phyloP scores from a whole-genome alignment of 2,113 vertebrate species.

The Copsychus sechellarum region DNA sequence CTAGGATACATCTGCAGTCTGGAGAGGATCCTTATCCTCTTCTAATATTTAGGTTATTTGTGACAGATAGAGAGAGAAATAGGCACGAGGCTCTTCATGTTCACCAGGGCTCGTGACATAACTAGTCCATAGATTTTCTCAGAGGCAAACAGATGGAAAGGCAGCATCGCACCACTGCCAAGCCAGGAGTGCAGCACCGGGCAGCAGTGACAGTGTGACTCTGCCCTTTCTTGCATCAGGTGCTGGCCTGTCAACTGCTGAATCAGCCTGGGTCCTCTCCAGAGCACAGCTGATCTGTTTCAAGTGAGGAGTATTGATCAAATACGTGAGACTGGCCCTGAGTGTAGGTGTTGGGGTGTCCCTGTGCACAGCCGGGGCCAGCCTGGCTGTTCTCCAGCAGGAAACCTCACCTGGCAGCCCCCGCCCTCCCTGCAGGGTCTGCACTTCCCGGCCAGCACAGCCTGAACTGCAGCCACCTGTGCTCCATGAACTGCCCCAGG shows the following conservation, averaged over 20 bases:
- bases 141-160: neutral
- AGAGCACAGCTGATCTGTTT: neutral
- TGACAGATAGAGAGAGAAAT: neutral
- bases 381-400: neutral
- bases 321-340: rapidly evolving
- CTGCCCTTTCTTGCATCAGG: neutral
- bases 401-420: neutral
- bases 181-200: neutral
- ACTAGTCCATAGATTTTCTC: neutral
- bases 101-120: neutral
- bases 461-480: neutral
- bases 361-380: neutral
- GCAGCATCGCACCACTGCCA: neutral
- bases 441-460: neutral
- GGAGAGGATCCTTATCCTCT: neutral
- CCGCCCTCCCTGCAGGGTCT: neutral
- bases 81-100: neutral
- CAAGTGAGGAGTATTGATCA: neutral
- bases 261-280: neutral
- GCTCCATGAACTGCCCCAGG: neutral
- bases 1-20: neutral
- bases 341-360: rapidly evolving
- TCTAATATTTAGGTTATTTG: neutral
- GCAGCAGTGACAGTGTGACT: neutral
- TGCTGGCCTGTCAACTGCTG: neutral